A percentile compares a stretch with the other conserved stretches of the same genome.
These are phyloP conservation scores for Lamprotornis superbus DNA, from an alignment of 2,113 vertebrate genomes.

Conservation along the genomic window DNA sequence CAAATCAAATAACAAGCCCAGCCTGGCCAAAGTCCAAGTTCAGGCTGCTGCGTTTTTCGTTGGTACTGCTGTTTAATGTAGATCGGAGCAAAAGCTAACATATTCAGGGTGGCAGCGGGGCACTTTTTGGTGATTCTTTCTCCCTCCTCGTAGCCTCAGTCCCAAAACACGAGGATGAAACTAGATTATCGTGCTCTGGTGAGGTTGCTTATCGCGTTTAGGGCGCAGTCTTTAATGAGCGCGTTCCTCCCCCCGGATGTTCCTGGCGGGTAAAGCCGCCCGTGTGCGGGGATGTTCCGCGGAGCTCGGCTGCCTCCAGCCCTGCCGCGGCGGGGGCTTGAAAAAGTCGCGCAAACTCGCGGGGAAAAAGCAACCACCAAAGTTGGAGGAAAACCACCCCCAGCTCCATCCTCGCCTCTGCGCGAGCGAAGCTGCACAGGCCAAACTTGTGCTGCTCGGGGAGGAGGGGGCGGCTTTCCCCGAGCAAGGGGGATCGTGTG, in stretches of 20 bases:
- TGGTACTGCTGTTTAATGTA: not conserved
- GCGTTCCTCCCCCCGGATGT: not conserved
- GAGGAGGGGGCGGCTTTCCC: not conserved
- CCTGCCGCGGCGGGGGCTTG: not conserved
- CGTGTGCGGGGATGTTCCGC: not conserved
- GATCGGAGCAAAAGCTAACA: not conserved
- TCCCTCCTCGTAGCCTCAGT: not conserved
- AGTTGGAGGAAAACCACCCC: not conserved
- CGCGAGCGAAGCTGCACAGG: not conserved
- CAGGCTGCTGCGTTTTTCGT: not conserved
- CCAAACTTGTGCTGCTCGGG: not conserved
- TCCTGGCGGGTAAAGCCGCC: not conserved
- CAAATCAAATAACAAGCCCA: constrained; percentile 28
- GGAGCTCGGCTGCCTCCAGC: not conserved
- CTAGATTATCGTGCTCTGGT: not conserved
- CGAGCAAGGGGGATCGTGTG: not conserved
- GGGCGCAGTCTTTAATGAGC: not conserved
- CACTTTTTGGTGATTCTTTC: not conserved
- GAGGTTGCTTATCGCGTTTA: not conserved
- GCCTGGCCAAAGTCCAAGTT: not conserved
- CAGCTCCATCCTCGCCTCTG: not conserved
- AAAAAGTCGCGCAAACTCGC: not conserved
- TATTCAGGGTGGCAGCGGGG: not conserved
- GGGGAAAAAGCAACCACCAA: not conserved
- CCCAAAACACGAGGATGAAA: not conserved